A percentile compares a stretch with the other conserved stretches of the same genome.
Evolutionary conservation across 2,888 invertebrate genomes (phyloP).

Genomic region (Tenthredo mesomela): DNA sequence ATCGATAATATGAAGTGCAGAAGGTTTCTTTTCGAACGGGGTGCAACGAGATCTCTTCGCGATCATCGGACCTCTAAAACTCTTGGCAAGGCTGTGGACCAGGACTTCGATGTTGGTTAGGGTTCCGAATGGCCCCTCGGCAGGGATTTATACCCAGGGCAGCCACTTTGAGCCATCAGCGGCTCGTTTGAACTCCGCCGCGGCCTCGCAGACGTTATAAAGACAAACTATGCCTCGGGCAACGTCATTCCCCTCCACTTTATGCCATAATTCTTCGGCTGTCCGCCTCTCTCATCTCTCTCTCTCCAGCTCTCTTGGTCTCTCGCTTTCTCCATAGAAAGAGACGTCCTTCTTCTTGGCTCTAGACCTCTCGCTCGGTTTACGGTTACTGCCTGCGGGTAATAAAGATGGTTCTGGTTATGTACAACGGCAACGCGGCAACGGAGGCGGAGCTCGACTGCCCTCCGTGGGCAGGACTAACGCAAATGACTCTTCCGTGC

Average conservation of each 20-base stretch:
- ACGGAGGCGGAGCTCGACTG: slow-evolving; percentile 79
- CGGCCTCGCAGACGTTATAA: slow-evolving; percentile 76
- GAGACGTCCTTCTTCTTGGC: slow-evolving; percentile 59
- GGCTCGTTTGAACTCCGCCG: slow-evolving; percentile 77
- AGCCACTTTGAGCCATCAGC: slow-evolving; percentile 78
- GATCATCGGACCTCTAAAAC: not conserved
- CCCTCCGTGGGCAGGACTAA: slow-evolving; percentile 80
- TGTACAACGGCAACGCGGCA: slow-evolving; percentile 71
- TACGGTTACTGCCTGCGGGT: slow-evolving; percentile 75
- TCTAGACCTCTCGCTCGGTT: slow-evolving; percentile 71
- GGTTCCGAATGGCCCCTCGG: slow-evolving; percentile 53
- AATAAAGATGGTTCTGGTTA: slow-evolving; percentile 79
- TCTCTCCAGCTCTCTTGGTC: slow-evolving; percentile 58
- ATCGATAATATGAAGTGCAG: not conserved
- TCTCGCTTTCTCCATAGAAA: slow-evolving; percentile 51
- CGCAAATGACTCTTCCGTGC: slow-evolving; percentile 79
- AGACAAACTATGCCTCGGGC: slow-evolving; percentile 77
- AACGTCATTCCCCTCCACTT: slow-evolving; percentile 75
- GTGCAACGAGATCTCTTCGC: not conserved
- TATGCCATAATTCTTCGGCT: slow-evolving; percentile 75
- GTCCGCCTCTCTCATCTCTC: slow-evolving; percentile 60
- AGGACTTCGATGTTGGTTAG: slow-evolving; percentile 22
- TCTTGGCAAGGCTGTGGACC: not conserved
- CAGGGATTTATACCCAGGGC: slow-evolving; percentile 76
- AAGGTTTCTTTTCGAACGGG: not conserved